phyloP scores from a whole-genome alignment of 2,888 invertebrate genomes.

The Aphrophora alni region DNA sequence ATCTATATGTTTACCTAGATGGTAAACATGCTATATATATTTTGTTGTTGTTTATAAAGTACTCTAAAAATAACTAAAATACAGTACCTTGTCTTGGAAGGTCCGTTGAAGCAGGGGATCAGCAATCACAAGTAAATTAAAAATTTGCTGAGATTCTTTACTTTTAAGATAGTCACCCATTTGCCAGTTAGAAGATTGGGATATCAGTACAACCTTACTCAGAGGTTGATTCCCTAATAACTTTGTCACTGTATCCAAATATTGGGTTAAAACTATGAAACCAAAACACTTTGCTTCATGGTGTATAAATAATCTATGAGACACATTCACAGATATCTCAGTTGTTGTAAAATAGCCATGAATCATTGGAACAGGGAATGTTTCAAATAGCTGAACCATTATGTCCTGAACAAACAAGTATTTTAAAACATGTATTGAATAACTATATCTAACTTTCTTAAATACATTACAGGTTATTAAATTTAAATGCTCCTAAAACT shows the following conservation, averaged over 20 bases:
- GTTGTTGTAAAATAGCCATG: conserved; percentile 30
- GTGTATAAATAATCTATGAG: background rate
- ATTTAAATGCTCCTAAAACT: background rate
- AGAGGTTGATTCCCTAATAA: conserved; percentile 25
- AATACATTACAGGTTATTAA: background rate
- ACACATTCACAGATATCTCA: background rate
- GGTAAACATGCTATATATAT: too few relatives aligned
- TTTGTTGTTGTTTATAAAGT: too few relatives aligned
- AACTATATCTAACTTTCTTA: background rate
- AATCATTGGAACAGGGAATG: conserved; percentile 17
- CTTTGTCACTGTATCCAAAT: conserved; percentile 28
- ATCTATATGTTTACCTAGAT: too few relatives aligned
- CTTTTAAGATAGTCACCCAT: conserved; percentile 73
- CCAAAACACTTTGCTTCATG: conserved; percentile 12
- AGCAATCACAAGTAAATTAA: conserved; percentile 72
- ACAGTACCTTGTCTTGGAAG: conserved; percentile 28
- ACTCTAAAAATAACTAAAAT: too few relatives aligned
- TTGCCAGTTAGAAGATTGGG: conserved; percentile 76
- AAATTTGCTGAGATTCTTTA: conserved; percentile 67
- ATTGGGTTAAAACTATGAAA: conserved; percentile 32
- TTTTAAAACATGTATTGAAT: background rate
- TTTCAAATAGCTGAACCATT: conserved; percentile 14
- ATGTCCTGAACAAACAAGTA: background rate
- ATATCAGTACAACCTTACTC: conserved; percentile 66
- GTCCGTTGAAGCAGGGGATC: conserved; percentile 45